Conservation (phyloP, 2,888 invertebrate genomes). For the Callyntrura sp. region DNA sequence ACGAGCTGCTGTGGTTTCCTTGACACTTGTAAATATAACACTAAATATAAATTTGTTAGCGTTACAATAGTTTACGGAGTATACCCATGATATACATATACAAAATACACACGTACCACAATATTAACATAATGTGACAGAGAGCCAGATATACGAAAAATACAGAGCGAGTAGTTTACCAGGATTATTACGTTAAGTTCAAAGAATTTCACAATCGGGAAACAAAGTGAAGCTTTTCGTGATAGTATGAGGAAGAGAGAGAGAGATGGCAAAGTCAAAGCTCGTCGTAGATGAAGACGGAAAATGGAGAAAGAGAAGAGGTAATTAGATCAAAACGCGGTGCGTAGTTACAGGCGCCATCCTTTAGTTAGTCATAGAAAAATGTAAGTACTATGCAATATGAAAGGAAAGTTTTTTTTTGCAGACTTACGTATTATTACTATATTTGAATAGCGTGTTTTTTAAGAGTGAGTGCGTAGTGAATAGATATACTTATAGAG, state of each 20-base stretch:
- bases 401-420: conserved; percentile 16
- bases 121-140: not conserved
- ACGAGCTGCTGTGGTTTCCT: too few species aligned
- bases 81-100: not conserved
- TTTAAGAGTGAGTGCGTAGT: conserved; percentile 20
- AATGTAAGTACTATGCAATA: not conserved
- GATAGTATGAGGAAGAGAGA: not conserved
- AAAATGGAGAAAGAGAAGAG: conserved; percentile 40
- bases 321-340: conserved; percentile 35
- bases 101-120: not conserved
- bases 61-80: not conserved
- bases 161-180: not conserved
- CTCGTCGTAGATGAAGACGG: conserved; percentile 12
- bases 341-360: conserved; percentile 3
- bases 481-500: conserved; percentile 34
- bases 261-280: not conserved
- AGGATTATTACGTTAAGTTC: not conserved
- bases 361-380: not conserved
- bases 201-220: conserved; percentile 3
- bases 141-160: not conserved
- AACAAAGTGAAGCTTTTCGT: conserved; percentile 8
- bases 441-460: conserved; percentile 8
- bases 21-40: not conserved
- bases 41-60: not conserved
- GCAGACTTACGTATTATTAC: not conserved